Base-by-base conservation (phyloP, 2,797 vertebrate genomes). In the Pangasius macronema region DNA sequence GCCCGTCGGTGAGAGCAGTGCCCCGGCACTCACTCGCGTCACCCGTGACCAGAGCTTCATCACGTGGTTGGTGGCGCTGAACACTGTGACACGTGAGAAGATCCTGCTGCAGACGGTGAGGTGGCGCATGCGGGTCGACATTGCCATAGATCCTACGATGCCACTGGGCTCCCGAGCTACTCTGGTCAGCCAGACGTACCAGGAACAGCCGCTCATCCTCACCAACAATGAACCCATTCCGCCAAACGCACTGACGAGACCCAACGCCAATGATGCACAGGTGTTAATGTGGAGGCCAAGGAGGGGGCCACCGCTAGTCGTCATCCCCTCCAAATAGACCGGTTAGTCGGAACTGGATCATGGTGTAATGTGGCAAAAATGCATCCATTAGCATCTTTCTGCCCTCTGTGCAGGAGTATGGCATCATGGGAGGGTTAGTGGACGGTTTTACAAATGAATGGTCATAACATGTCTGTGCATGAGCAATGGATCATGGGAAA, bases 21-120 rank as follows among this genome's bases (percentile, higher is more conserved):
- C 98, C 3, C 97, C 98, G 0, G 96, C 99, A 95, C 95, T 99
- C 92, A 99, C 98, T 22, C 97, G 98, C 93, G 99, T 99, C 95
- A 99, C 98, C 90, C 95, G 99, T 91, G 98, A 99, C 95, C 99
- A 99, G 95, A 99, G 98, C 93, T 99, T 99, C 95, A 99, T 99
- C 89, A 99, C 99, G 13, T 99, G 99, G 98, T 96, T 99, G 87
- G 99, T 99, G 92, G 99, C 99, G 86, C 98, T 99, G 96, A 99
- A 99, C 92, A 96, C 96, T 0, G 96, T 97, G 94, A 99, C 97
- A 1, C 99, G 99, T 94, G 99, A 99, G 94, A 98, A 98, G 67
- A 98, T 99, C 65, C 95, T 99, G 92, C 92, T 99, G 93, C 99
- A 99, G 95, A 99, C 99, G 27, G 98, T 99, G 88, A 97, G 97